Base-by-base conservation (phyloP, 2,797 vertebrate genomes). In the Chlorospingus semifuscus region DNA sequence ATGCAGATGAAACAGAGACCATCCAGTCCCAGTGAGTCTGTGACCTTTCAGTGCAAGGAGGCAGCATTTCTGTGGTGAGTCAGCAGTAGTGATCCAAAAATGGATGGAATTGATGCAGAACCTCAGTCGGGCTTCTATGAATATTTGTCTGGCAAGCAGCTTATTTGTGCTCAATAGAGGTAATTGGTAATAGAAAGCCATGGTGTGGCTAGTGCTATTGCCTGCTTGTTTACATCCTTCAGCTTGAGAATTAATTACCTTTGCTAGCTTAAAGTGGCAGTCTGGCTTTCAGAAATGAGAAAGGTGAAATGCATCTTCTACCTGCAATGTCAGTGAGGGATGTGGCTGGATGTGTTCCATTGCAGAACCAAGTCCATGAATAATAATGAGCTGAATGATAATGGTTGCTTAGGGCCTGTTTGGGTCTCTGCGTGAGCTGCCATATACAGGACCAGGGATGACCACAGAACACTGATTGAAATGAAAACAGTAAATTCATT, bases 281-380 rank as follows among this genome's bases (percentile, higher is more conserved):
- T 50, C 65, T 75, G 49, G 30, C 47, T 90, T 88, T 82, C 39
- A 76, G 80, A 83, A 87, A 63, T 1, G 37, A 44, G 41, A 29
- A 70, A 55, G 44, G 34, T 74, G 53, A 80, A 37, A 20, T 0
- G 0, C 0, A 1, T 78, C 70, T 83, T 59, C 70, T 69, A 11
- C 52, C 24, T 30, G 12, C 2, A 1, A 0, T 20, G 37, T 70
- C 12, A 7, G 19, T 0, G 0, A 76, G 39, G 44, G 36, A 82
- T 8, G 2, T 55, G n/a, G n/a, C 42, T 76, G 52, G 12, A 56
- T 76, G 37, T 1, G 7, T 44, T 49, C 30, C 66, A 50, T 11
- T 70, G 74, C 32, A 83, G 56, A 44, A 72, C 36, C 30, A 55
- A 83, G 12, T 69, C 82, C 44, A 60, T 60, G 1, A 71, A 23